phyloP scores from a whole-genome alignment of 2,888 invertebrate species.

The Stenodema calcarata region DNA sequence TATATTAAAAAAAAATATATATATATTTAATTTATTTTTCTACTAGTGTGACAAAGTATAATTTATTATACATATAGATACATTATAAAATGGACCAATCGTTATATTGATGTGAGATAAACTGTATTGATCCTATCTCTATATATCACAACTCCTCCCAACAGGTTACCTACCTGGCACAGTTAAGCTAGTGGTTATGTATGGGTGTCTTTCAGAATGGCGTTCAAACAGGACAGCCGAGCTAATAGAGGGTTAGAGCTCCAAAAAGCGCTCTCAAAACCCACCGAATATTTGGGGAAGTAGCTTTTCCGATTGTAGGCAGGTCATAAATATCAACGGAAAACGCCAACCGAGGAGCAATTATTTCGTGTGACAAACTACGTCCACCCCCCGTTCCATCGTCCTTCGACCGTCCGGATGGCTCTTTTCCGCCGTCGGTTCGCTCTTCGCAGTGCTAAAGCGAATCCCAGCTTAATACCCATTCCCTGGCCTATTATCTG shows the following conservation, averaged over 20 bases:
- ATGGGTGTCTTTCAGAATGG: no score
- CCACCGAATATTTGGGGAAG: constrained; percentile 24
- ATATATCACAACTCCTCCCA: no score
- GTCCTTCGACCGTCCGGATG: neutral
- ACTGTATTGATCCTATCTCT: no score
- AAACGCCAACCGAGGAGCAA: constrained; percentile 1
- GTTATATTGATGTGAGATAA: no score
- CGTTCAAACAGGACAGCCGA: neutral
- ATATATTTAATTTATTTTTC: no score
- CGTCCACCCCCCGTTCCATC: neutral
- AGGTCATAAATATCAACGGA: constrained; percentile 7
- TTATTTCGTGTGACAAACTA: constrained; percentile 22
- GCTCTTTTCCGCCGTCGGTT: neutral
- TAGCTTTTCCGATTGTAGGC: constrained; percentile 22
- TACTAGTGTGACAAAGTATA: no score
- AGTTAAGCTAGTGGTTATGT: no score
- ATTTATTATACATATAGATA: no score
- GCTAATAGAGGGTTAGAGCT: constrained; percentile 15
- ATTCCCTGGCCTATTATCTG: neutral
- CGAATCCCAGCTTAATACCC: neutral
- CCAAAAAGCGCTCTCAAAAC: neutral
- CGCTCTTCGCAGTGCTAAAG: neutral
- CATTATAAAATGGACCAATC: no score
- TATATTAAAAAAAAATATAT: no score
- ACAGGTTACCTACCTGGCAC: no score